Percentiles rank a stretch among this genome's conserved stretches.
These are phyloP conservation scores for Raja brachyura DNA, from an alignment of 2,113 vertebrate genomes.

Conservation along the genomic window DNA sequence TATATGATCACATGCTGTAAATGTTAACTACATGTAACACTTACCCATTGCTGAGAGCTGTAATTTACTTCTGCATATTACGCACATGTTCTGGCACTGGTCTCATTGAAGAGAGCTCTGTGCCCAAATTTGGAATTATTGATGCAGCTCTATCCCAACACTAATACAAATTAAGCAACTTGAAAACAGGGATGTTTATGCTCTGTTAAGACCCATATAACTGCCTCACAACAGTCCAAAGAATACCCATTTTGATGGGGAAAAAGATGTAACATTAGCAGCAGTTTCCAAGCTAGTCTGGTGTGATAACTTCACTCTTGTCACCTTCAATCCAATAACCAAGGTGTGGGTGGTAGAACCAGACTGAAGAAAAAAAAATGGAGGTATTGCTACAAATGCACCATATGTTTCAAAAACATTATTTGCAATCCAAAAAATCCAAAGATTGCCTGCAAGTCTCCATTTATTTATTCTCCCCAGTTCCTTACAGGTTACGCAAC, in stretches of 20 bases:
- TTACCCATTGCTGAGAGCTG: constrained; percentile 10
- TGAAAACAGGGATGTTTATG: background rate
- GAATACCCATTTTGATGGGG: background rate
- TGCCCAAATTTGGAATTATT: constrained; percentile 15
- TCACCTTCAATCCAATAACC: background rate
- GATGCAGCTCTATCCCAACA: background rate
- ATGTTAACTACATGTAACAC: constrained; percentile 13
- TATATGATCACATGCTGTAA: constrained; percentile 10
- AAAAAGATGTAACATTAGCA: background rate
- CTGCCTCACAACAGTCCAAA: background rate
- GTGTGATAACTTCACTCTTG: background rate
- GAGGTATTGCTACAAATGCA: no score
- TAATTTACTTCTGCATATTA: constrained; percentile 28
- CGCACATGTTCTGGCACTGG: constrained; percentile 1
- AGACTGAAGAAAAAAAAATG: background rate
- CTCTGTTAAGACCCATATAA: background rate
- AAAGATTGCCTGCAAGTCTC: background rate
- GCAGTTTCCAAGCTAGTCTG: background rate
- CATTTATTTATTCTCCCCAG: background rate
- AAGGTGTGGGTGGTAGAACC: background rate
- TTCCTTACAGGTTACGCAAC: background rate
- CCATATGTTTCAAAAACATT: background rate
- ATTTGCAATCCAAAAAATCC: background rate
- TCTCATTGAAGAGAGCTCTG: background rate
- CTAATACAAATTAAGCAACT: background rate